phyloP scores from a whole-genome alignment of 2,113 vertebrate genomes.

The Speoplatyrhinus poulsoni region DNA sequence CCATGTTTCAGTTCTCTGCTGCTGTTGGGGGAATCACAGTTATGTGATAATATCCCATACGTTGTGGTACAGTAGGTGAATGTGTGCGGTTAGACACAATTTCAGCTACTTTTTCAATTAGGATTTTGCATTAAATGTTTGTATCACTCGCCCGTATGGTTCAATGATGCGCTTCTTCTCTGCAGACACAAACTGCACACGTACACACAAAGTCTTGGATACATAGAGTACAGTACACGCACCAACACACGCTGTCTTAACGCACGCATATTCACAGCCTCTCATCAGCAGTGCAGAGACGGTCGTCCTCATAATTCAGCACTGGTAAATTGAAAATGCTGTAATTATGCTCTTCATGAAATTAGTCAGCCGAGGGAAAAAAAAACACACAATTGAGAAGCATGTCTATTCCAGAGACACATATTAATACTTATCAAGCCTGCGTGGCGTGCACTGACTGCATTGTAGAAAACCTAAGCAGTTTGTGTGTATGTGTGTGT shows the following conservation, averaged over 20 bases:
- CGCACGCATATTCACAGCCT: conserved; percentile 7
- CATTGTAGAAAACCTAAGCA: conserved; percentile 34
- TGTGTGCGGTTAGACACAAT: conserved; percentile 19
- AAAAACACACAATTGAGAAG: conserved; percentile 62
- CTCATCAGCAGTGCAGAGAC: conserved; percentile 65
- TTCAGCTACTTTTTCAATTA: conserved; percentile 40
- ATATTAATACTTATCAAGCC: conserved; percentile 63
- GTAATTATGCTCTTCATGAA: conserved; percentile 76
- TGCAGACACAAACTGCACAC: conserved; percentile 24
- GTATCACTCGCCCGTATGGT: conserved; percentile 45
- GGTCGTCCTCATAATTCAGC: conserved; percentile 48
- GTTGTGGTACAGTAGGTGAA: conserved; percentile 1
- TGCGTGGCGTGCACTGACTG: conserved; percentile 36
- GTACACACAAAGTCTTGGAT: background rate
- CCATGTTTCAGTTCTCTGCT: conserved; percentile 20
- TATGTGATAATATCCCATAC: conserved; percentile 9
- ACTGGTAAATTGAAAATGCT: conserved; percentile 69
- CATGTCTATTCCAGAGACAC: conserved; percentile 66
- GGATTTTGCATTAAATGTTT: conserved; percentile 27
- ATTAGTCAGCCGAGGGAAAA: conserved; percentile 57
- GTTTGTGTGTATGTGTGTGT: conserved; percentile 18
- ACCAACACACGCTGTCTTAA: background rate
- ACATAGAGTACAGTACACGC: background rate
- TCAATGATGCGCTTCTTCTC: conserved; percentile 31
- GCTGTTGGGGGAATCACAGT: conserved; percentile 3